These are phyloP conservation scores for Dasysyrphus tricinctus DNA, from an alignment of 2,888 invertebrate genomes.

Conservation along the genomic window DNA sequence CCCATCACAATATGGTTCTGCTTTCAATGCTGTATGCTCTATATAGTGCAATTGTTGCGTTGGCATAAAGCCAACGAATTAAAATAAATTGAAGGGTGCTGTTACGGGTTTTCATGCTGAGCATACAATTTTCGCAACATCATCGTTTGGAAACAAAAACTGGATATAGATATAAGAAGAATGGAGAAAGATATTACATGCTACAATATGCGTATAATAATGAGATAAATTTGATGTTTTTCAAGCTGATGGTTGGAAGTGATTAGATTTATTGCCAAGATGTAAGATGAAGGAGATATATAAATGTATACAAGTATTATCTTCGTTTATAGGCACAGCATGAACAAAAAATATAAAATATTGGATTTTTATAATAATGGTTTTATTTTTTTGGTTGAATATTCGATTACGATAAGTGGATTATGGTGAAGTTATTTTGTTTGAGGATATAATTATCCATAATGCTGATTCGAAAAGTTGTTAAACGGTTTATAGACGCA, in stretches of 20 bases:
- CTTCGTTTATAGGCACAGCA: not conserved
- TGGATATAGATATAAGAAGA: conserved; percentile 3
- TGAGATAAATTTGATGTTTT: conserved; percentile 66
- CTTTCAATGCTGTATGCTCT: not conserved
- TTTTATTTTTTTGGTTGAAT: not conserved
- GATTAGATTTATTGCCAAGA: conserved; percentile 63
- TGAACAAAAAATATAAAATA: not conserved
- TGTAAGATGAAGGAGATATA: conserved; percentile 22
- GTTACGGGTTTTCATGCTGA: conserved; percentile 56
- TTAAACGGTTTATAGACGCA: no score
- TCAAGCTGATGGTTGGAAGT: conserved; percentile 53
- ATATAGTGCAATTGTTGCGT: conserved; percentile 63
- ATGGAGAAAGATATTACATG: conserved; percentile 65
- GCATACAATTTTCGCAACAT: conserved; percentile 40
- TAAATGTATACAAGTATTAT: not conserved
- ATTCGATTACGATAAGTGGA: conserved; percentile 16
- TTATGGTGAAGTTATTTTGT: conserved; percentile 2
- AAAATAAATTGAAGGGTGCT: conserved; percentile 73
- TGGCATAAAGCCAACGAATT: conserved; percentile 73
- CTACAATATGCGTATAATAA: conserved; percentile 72
- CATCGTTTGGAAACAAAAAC: conserved; percentile 28
- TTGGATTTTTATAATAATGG: conserved; percentile 21
- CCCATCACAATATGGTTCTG: conserved; percentile 11
- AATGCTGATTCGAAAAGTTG: not conserved
- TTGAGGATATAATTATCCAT: conserved; percentile 1